phyloP scores from a whole-genome alignment of 2,113 vertebrate genomes.

The Vulpes lagopus region DNA sequence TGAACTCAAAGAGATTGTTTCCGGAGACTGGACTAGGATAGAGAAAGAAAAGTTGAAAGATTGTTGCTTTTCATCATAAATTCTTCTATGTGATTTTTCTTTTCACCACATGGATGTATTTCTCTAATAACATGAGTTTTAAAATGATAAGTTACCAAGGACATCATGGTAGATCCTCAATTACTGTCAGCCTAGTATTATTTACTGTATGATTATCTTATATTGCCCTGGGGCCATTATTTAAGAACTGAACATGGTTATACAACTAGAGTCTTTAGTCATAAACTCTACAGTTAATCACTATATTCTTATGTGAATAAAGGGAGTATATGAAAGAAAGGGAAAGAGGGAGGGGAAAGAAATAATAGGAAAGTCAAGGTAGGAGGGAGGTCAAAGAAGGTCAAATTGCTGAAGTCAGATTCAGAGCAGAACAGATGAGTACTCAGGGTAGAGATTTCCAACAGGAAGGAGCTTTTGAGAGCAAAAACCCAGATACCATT shows the following conservation, averaged over 20 bases:
- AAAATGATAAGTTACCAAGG: not conserved
- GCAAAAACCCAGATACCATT: not conserved
- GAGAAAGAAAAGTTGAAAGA: not conserved
- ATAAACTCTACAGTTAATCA: not conserved
- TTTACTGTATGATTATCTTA: not conserved
- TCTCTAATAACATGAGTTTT: conserved; percentile 13
- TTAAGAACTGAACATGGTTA: not conserved
- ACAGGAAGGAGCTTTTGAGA: not conserved
- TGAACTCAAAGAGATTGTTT: not conserved
- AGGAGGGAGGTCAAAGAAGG: not conserved
- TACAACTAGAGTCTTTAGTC: not conserved
- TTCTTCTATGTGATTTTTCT: not conserved
- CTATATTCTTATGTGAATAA: conserved; percentile 21
- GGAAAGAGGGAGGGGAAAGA: not conserved
- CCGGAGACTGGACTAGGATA: not conserved
- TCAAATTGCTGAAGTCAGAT: not conserved
- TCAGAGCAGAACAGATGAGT: not conserved
- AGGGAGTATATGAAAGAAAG: not conserved
- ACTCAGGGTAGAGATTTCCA: not conserved
- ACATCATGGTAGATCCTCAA: not conserved
- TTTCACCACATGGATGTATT: conserved; percentile 20
- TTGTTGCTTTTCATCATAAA: conserved; percentile 16
- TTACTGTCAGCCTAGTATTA: not conserved
- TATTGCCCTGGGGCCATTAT: not conserved
- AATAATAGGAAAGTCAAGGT: not conserved